phyloP scores from a whole-genome alignment of 2,888 invertebrate species.

The Oligia strigilis region DNA sequence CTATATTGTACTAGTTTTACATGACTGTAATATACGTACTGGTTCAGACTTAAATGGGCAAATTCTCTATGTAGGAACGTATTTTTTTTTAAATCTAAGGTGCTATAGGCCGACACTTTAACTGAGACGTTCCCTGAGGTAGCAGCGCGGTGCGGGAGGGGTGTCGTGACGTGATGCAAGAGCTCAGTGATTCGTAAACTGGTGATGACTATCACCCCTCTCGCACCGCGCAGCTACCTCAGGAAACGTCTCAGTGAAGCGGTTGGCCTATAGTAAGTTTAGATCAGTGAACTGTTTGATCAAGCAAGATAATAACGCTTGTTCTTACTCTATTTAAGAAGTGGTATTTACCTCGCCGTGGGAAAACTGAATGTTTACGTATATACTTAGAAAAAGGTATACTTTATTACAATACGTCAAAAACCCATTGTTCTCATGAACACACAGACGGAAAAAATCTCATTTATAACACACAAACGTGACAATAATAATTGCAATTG shows the following conservation, averaged over 20 bases:
- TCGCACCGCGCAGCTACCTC: too few relatives aligned
- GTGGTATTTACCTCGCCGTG: neutral
- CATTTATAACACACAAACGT: slow-evolving; percentile 19
- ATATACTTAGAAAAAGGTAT: neutral
- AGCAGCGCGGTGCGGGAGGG: too few relatives aligned
- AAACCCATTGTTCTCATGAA: neutral
- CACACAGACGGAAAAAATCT: slow-evolving; percentile 6
- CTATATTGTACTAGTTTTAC: neutral
- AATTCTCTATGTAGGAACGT: neutral
- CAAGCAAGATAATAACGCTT: neutral
- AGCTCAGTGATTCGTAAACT: too few relatives aligned
- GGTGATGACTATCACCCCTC: too few relatives aligned
- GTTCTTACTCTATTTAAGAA: neutral
- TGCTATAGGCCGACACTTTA: too few relatives aligned
- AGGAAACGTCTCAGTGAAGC: too few relatives aligned
- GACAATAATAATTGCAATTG: slow-evolving; percentile 11
- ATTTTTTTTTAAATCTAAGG: too few relatives aligned
- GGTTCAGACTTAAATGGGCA: neutral
- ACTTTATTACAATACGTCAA: neutral
- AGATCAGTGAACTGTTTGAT: neutral
- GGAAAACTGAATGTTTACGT: neutral
- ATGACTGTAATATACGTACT: neutral
- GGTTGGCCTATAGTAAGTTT: neutral
- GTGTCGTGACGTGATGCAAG: too few relatives aligned
- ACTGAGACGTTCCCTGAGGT: too few relatives aligned